phyloP scores from a whole-genome alignment of 2,888 invertebrate genomes.

The Lochmaea capreae region DNA sequence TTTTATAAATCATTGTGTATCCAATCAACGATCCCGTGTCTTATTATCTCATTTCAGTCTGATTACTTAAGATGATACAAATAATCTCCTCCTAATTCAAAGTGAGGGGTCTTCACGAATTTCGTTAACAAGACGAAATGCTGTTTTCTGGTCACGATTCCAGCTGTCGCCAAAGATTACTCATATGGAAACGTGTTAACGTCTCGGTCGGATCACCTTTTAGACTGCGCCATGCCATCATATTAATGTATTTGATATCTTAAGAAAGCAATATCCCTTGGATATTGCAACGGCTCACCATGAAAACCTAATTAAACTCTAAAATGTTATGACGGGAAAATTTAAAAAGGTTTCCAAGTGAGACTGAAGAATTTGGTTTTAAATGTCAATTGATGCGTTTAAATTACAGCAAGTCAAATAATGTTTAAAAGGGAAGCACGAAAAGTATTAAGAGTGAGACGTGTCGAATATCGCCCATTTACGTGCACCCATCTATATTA shows the following conservation, averaged over 20 bases:
- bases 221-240: slow-evolving; percentile 49
- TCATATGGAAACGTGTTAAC: slow-evolving; percentile 63
- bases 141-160: slow-evolving; percentile 65
- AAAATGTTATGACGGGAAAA: no score
- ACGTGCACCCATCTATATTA: no score
- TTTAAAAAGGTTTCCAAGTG: no score
- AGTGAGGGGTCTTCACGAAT: slow-evolving; percentile 34
- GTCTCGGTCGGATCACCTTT: slow-evolving; percentile 59
- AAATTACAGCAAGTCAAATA: no score
- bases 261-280: slow-evolving; percentile 35
- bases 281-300: no score
- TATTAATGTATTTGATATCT: slow-evolving; percentile 51
- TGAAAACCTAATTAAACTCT: no score
- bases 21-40: slow-evolving; percentile 16
- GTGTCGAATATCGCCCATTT: no score
- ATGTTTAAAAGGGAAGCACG: no score
- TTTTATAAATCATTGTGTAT: not conserved
- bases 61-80: slow-evolving; percentile 44
- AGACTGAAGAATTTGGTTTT: no score
- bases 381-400: no score
- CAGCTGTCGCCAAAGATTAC: slow-evolving; percentile 65
- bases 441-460: no score
- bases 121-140: slow-evolving; percentile 48
- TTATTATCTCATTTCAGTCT: slow-evolving; percentile 34
- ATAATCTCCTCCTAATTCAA: slow-evolving; percentile 42